Percentiles rank a stretch among this genome's conserved stretches.
These are phyloP conservation scores for Melinopterus prodromus DNA, from an alignment of 2,888 invertebrate genomes.

Conservation along the genomic window DNA sequence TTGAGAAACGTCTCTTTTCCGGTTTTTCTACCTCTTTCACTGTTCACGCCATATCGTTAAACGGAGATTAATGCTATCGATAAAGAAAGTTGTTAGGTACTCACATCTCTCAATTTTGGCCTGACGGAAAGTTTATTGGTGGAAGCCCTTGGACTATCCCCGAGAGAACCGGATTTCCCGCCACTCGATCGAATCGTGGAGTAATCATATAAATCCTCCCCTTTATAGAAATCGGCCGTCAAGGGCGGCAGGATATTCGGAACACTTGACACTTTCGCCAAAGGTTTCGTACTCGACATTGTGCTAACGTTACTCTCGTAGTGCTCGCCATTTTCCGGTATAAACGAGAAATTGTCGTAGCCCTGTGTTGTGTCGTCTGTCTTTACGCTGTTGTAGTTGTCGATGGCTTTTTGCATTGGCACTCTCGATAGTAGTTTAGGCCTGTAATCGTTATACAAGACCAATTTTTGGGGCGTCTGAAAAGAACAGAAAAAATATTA, in stretches of 20 bases:
- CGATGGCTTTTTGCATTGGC: constrained; percentile 57
- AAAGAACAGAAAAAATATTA: constrained; percentile 19
- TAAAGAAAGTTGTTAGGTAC: constrained; percentile 39
- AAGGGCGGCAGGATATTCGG: constrained; percentile 30
- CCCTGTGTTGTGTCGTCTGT: constrained; percentile 41
- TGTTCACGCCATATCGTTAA: constrained; percentile 14
- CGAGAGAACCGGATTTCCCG: constrained; percentile 50
- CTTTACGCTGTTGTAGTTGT: constrained; percentile 56
- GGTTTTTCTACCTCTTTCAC: not conserved
- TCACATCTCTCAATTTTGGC: constrained; percentile 55
- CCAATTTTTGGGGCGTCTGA: constrained; percentile 33
- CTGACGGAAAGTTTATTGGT: constrained; percentile 53
- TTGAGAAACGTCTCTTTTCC: not conserved
- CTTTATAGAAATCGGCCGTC: constrained; percentile 40
- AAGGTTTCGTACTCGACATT: constrained; percentile 51
- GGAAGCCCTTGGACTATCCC: constrained; percentile 48
- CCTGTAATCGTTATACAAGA: constrained; percentile 29
- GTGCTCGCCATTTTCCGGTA: constrained; percentile 38
- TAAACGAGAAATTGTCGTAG: constrained; percentile 43
- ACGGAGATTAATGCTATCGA: not conserved
- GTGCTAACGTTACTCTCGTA: constrained; percentile 36
- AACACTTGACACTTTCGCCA: constrained; percentile 32
- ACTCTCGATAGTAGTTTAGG: constrained; percentile 17
- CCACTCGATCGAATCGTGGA: constrained; percentile 52
- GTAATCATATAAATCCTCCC: constrained; percentile 51